Evolutionary conservation across 2,888 invertebrate genomes (phyloP), one percentile per base, ranked within the genome.

Genomic region (Eristalis tenax): DNA sequence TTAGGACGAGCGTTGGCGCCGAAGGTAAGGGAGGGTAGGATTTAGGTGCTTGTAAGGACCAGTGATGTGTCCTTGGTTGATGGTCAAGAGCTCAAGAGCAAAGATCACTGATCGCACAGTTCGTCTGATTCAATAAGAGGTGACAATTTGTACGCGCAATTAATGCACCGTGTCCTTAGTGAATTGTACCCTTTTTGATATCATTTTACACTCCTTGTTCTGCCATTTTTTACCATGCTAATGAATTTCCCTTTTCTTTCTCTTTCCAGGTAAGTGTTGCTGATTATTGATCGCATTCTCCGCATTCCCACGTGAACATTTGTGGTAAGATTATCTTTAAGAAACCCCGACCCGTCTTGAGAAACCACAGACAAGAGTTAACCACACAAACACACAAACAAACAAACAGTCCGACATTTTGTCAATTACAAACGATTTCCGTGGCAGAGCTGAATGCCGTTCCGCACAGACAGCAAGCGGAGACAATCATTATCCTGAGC

Each of bases 191-290:
- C 8, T 8, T 5, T 32, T 32, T 32, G 8, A 32, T 10, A 8
- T 32, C 32, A 10, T 5, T 4, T 28, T 5, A 4, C 4, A 4
- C 28, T 28, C 32, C 32, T 6, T 8, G n/a, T 15, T n/a, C 43
- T 18, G 43, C 5, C 50, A 43, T 43, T 43, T 57, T 23, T 23
- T 13, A 26, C 26, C 5, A 23, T 59, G 26, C 59, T 28, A 73
- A 77, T 38, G n/a, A 64, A 38, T 26, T 6, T 23, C 65, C 64
- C 23, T 23, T 26, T 70, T 61, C 26, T 28, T 56, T 79, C 26
- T 80, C 76, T 73, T 85, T 85, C 63, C 59, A 85, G 84, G 85
- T 85, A 85, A 85, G 85, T 85, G 76, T 63, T 32, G 32, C 43
- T 50, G 63, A 11, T 18, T 56, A 38, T 75, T 26, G 10, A 23